Base-by-base conservation (phyloP, 2,888 invertebrate species). In the Melipona beecheii region DNA sequence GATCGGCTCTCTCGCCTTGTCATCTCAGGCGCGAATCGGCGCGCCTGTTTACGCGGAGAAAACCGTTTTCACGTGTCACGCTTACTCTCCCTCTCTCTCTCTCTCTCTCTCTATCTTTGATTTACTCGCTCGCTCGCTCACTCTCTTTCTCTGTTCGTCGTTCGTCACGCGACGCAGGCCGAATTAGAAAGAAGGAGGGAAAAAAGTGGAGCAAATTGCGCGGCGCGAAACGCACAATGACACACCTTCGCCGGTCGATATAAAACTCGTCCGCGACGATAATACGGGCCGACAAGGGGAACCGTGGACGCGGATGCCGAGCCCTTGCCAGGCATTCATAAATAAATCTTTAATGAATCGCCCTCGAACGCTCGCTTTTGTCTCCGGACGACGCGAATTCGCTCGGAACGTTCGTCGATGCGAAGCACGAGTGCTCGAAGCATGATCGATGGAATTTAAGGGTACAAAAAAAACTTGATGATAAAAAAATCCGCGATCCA, bases 331-430 rank as follows among this genome's bases (percentile, higher is more conserved):
- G 89, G 92, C 90, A 92, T 91, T 93, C 93, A 93, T 93, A 92
- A 92, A 93, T 93, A 92, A 92, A 93, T 93, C 91, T 64, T 92
- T 91, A 93, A 92, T 93, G 90, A 92, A 91, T 89, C 86, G 90
- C 85, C 87, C 87, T 88, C 89, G 89, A 90, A 91, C 80, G 56
- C 72, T 31, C 64, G 43, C 70, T 70, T 75, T 85, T 76, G 78
- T 77, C 56, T 21, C n/a, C 65, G 19, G 36, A 19, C 43, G 36
- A 49, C 15, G 56, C 15, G 56, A 58, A 58, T 58, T 58, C 19
- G 54, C 54, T 36, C 6, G n/a, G 0, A 52, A 24, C 49, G 50
- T 21, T 50, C 11, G 24, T 70, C 19, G 15, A 62, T n/a, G 21
- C 5, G 21, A 19, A 9, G n/a, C n/a, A n/a, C n/a, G 50, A 69